Conservation (phyloP, 1,140 invertebrate genomes). For the Coenobita brevimanus region DNA sequence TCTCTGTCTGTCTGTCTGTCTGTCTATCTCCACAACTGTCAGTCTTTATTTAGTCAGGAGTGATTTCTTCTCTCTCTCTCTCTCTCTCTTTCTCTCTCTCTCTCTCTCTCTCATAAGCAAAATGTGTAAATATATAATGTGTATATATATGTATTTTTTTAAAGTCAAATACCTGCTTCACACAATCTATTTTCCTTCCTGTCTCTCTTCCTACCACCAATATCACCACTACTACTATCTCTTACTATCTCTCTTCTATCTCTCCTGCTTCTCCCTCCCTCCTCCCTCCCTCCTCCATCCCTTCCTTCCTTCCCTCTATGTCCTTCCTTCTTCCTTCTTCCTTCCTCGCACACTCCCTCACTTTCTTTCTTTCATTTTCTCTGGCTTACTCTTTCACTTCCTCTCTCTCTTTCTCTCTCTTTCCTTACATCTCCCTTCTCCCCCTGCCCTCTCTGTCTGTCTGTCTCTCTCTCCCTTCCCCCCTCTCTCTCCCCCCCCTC, state of each 20-base stretch:
- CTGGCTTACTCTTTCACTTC: background rate
- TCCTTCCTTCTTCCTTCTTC: background rate
- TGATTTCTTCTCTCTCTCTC: no score
- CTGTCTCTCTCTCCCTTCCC: background rate
- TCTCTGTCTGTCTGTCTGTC: no score
- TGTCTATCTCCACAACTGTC: no score
- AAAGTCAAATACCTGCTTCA: no score
- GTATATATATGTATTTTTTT: no score
- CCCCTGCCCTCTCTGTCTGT: background rate
- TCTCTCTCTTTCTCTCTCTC: no score
- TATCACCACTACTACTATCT: background rate
- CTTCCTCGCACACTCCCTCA: background rate
- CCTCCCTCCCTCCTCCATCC: background rate
- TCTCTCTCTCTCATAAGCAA: no score
- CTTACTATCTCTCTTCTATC: constrained; percentile 33
- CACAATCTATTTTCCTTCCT: background rate
- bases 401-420: constrained; percentile 35
- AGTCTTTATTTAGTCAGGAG: no score
- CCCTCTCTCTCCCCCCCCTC: background rate
- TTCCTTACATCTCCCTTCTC: background rate
- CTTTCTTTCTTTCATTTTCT: constrained; percentile 15
- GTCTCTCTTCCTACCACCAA: background rate
- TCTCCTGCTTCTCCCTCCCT: constrained; percentile 16
- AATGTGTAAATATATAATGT: no score
- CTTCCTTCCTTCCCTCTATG: background rate